Conservation (phyloP, 2,888 invertebrate species). For the Pecten maximus region DNA sequence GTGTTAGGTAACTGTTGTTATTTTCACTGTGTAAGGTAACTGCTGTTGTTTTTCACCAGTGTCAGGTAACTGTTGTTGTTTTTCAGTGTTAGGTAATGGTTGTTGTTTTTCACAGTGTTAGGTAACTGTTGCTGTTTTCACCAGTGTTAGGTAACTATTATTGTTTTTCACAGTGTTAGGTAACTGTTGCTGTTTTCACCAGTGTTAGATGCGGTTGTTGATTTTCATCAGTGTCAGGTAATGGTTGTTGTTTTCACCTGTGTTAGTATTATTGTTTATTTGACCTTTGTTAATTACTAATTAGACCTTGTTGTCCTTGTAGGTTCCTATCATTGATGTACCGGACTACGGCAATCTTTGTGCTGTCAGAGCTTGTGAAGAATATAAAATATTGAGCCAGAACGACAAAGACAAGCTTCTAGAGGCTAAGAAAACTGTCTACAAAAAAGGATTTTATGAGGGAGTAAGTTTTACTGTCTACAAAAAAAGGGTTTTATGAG, state of each 20-base stretch:
- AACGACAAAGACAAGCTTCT: constrained; percentile 96
- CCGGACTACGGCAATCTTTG: constrained; percentile 93
- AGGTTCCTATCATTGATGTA: constrained; percentile 94
- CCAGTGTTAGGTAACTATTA: background rate
- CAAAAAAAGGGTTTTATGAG: no score
- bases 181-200: no score
- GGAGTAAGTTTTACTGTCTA: constrained; percentile 81
- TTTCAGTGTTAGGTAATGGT: no score
- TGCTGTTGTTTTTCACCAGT: no score
- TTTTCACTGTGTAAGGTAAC: no score
- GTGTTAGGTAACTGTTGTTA: no score
- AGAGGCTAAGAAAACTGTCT: constrained; percentile 97
- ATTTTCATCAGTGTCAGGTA: no score
- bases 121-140: background rate
- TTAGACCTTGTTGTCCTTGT: constrained; percentile 49
- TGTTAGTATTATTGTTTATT: background rate
- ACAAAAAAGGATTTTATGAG: constrained; percentile 96
- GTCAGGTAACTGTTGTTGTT: no score
- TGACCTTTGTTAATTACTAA: background rate
- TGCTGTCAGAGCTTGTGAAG: constrained; percentile 92
- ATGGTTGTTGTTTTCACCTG: background rate
- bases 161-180: no score
- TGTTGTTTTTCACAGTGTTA: no score
- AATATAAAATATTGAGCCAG: constrained; percentile 97
- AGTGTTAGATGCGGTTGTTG: no score